phyloP scores from a whole-genome alignment of 2,113 vertebrate species.

The Eublepharis macularius region DNA sequence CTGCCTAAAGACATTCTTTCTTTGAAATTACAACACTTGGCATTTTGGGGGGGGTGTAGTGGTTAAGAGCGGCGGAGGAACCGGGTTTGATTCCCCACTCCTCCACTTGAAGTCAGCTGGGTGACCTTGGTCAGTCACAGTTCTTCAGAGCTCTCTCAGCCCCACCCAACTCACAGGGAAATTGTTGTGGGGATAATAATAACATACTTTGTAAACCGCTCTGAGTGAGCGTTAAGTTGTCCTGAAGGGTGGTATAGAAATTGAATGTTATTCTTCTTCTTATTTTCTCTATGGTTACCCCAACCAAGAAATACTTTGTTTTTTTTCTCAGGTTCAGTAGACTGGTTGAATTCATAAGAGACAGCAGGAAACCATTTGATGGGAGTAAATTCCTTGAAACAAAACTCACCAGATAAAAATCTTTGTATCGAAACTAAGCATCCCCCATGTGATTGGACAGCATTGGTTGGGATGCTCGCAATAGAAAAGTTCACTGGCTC shows the following conservation, averaged over 20 bases:
- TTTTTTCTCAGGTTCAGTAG: background rate
- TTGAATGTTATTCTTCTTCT: background rate
- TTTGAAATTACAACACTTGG: background rate
- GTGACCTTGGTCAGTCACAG: no score
- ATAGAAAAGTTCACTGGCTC: background rate
- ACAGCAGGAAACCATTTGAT: background rate
- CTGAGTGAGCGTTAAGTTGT: no score
- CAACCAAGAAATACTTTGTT: background rate
- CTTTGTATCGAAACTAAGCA: background rate
- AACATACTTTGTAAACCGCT: no score
- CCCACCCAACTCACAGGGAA: no score
- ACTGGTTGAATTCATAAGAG: background rate
- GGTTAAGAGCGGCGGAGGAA: no score
- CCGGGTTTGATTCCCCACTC: no score
- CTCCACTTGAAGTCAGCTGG: no score
- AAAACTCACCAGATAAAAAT: background rate
- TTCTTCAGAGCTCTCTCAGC: no score
- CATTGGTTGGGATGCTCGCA: rapidly evolving
- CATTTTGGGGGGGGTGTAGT: no score
- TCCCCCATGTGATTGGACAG: background rate
- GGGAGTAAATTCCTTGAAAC: background rate
- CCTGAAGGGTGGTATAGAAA: no score
- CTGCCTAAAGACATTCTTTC: background rate
- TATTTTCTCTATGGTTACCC: background rate
- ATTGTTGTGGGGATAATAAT: no score